Percentiles rank a stretch among this genome's conserved stretches.
Conservation (phyloP, 2,113 vertebrate species). For the Macquaria australasica region DNA sequence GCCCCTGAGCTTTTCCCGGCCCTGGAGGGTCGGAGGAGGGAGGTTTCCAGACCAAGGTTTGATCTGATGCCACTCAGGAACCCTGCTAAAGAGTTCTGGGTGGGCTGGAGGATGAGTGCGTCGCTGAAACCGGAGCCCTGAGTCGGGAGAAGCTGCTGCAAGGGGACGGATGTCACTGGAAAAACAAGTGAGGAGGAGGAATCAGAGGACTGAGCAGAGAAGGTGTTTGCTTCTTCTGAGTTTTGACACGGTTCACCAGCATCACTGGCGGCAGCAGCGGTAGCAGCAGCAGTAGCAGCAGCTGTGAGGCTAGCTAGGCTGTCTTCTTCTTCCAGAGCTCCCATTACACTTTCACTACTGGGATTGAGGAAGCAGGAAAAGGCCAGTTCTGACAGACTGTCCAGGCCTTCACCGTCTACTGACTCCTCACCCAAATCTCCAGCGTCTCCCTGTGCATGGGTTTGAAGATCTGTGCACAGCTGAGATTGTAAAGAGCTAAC, state of each 20-base stretch:
- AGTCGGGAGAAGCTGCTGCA: conserved; percentile 78
- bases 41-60: conserved; percentile 85
- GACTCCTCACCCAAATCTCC: conserved; percentile 55
- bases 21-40: conserved; percentile 81
- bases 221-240: conserved; percentile 73
- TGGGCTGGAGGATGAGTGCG: conserved; percentile 90
- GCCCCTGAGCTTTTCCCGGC: conserved; percentile 56
- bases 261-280: conserved; percentile 89
- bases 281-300: conserved; percentile 67
- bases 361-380: conserved; percentile 81
- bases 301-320: conserved; percentile 71
- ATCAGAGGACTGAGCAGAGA: conserved; percentile 77
- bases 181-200: conserved; percentile 78
- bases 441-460: conserved; percentile 16
- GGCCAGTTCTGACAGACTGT: conserved; percentile 75
- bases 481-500: conserved; percentile 48
- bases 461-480: conserved; percentile 56
- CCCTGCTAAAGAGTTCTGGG: conserved; percentile 82
- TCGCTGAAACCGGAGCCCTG: conserved; percentile 89
- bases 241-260: conserved; percentile 75
- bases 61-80: conserved; percentile 81
- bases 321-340: conserved; percentile 67
- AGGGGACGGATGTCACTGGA: conserved; percentile 65
- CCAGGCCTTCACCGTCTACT: conserved; percentile 60
- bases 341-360: conserved; percentile 60